Evolutionary conservation across 2,113 vertebrate genomes (phyloP).

Genomic region (Callospermophilus lateralis): DNA sequence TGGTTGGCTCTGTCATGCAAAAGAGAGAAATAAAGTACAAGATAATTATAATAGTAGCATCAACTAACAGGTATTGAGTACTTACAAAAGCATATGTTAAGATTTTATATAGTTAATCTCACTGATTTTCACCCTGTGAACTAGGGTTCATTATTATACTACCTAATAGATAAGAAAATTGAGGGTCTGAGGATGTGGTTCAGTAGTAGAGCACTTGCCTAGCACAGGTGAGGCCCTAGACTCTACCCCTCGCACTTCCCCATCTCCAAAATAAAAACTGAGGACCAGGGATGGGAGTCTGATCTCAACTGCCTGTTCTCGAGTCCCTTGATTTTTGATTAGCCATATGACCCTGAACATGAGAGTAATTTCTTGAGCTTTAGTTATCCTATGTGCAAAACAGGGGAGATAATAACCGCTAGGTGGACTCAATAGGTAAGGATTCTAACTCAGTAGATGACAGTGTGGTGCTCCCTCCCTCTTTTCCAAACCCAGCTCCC

Average conservation of each 20-base stretch:
- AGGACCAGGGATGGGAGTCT: not conserved
- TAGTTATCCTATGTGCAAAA: not conserved
- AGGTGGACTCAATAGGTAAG: too few relatives aligned
- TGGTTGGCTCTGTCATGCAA: not conserved
- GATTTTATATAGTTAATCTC: not conserved
- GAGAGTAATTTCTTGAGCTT: not conserved
- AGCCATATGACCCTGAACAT: not conserved
- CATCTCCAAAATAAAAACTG: not conserved
- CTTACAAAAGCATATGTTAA: not conserved
- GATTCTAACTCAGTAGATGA: not conserved
- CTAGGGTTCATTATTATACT: not conserved
- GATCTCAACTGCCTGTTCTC: not conserved
- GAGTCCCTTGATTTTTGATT: not conserved
- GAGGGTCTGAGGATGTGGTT: not conserved
- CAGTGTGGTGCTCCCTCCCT: accelerated
- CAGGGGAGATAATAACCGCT: not conserved
- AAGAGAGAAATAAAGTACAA: not conserved
- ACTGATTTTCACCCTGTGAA: not conserved
- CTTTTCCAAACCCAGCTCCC: not conserved
- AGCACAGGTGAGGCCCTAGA: not conserved
- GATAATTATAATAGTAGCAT: not conserved
- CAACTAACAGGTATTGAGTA: not conserved
- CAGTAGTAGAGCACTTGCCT: not conserved
- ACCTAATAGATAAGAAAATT: conserved; percentile 15
- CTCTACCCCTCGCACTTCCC: not conserved